These are phyloP conservation scores for Indri indri DNA, from an alignment of 2,113 vertebrate genomes.

Conservation along the genomic window DNA sequence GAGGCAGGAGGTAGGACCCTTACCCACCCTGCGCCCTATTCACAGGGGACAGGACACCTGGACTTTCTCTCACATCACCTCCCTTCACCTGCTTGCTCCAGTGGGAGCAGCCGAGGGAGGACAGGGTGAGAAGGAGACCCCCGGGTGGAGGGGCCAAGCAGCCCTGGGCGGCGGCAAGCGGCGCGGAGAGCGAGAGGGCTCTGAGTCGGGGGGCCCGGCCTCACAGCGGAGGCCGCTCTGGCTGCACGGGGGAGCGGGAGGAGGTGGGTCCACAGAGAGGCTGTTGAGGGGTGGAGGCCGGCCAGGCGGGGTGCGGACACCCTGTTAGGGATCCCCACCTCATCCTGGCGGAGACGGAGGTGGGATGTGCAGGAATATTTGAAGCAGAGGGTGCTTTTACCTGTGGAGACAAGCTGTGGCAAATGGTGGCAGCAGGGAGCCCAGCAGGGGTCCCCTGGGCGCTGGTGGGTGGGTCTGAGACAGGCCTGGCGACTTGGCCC, in stretches of 20 bases:
- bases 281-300: neutral
- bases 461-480: neutral
- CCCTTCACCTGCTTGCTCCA: neutral
- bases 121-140: neutral
- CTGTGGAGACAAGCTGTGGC: neutral
- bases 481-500: neutral
- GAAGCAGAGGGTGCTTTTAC: neutral
- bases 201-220: neutral
- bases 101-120: fast-evolving
- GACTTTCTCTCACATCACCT: neutral
- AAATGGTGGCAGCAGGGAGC: neutral
- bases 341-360: neutral
- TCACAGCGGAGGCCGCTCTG: neutral
- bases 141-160: neutral
- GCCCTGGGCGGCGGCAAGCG: neutral
- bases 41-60: neutral
- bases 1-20: neutral
- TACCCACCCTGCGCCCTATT: fast-evolving
- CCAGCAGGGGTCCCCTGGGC: neutral
- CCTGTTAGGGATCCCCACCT: neutral
- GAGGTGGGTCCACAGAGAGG: neutral
- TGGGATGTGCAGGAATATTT: too few species aligned
- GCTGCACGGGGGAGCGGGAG: neutral
- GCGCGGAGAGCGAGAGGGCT: neutral
- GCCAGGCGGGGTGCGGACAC: too few species aligned